These are phyloP conservation scores for Perca flavescens DNA, from an alignment of 2,113 vertebrate species.

Conservation along the genomic window DNA sequence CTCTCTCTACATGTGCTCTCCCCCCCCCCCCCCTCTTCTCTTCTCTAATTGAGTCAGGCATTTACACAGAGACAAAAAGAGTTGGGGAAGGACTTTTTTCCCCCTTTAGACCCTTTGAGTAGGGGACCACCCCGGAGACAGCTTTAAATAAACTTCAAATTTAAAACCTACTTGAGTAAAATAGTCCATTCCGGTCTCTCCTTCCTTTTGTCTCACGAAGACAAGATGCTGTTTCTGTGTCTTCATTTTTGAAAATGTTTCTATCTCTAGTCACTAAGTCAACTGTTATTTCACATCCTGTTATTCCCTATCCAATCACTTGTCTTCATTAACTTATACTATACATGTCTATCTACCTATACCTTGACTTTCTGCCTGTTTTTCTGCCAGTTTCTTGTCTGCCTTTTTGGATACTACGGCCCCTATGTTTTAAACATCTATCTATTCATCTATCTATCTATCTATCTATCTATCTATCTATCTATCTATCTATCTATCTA, in stretches of 20 bases:
- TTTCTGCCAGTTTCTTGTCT: not conserved
- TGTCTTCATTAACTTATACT: not conserved
- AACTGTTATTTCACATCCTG: not conserved
- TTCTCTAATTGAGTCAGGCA: conserved; percentile 45
- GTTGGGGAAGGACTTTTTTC: not conserved
- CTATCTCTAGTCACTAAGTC: no score
- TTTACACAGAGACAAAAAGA: conserved; percentile 53
- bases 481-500: no score
- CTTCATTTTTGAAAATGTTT: not conserved
- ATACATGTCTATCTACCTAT: no score
- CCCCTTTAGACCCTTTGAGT: not conserved
- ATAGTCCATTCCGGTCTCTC: not conserved
- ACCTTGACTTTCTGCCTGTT: not conserved
- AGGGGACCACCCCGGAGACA: conserved; percentile 53
- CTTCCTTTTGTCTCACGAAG: conserved; percentile 10
- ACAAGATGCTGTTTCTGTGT: not conserved
- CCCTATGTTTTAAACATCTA: no score
- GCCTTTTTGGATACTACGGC: not conserved
- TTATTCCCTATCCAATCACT: not conserved
- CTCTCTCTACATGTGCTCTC: no score
- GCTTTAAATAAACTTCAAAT: conserved; percentile 49
- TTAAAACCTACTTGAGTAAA: conserved; percentile 17
- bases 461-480: no score
- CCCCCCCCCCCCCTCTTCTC: not conserved
- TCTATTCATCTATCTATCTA: no score